Base-by-base conservation (phyloP, 2,888 invertebrate genomes). In the Schizaphis graminum region DNA sequence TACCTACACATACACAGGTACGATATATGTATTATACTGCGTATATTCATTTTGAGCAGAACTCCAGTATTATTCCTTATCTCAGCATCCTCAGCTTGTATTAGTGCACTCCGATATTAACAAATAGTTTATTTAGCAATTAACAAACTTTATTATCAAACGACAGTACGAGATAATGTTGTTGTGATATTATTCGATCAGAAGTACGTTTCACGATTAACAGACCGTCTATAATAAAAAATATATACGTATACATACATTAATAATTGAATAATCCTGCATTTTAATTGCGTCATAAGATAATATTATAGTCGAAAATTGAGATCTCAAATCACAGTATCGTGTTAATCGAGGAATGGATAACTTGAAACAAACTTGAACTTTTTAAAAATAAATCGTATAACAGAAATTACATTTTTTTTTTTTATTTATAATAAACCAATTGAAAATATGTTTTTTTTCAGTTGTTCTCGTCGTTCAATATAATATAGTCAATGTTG, bases 31-130 rank as follows among this genome's bases (percentile, higher is more conserved):
- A 88, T 88, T 88, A 88, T 88, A 56, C 28, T 1, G 11, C 35
- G 24, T 47, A 67, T 90, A 77, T 53, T 77, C 49, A 77, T 77
- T 77, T 77, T 77, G n/a, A 91, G 67, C 49, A 90, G n/a, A 91
- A 86, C 91, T 91, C 41, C 91, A 85, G 87, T 86, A 92, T 47
- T 86, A 92, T 92, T 92, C 44, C 92, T 87, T 92, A 91, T 91
- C 91, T 57, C 13, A 61, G 47, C 86, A 49, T 92, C 26, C n/a
- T 47, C 87, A 16, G 47, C 47, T 47, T 57, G 26, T 28, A n/a
- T 61, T 35, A 86, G 47, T 61, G n/a, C 35, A 35, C n/a, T 11
- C 61, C 87, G 87, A 87, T 92, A 92, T 61, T 87, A 67, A 61
- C 92, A 61, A 92, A 87, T 61, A 61, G 92, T 92, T 91, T 92